Evolutionary conservation across 1,140 invertebrate genomes (phyloP), one percentile per base, ranked within the genome.

Genomic region (Lasaia peninsularis): DNA sequence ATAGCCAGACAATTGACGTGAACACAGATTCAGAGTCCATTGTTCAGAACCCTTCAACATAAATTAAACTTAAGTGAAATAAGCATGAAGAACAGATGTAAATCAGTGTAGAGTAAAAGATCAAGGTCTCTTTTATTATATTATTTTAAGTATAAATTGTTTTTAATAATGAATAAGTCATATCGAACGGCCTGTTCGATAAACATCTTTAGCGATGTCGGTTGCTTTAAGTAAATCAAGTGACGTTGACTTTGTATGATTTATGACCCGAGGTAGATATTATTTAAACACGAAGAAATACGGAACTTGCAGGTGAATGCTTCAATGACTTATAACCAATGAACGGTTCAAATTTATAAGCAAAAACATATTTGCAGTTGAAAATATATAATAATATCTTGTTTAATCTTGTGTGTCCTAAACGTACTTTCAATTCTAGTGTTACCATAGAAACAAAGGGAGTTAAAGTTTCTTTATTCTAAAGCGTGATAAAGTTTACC

Each of bases 91-190:
- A 63, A 70, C 66, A 71, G 64, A 73, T 75, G 69, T 73, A 73
- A 73, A 73, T 71, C 71, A 69, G 61, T 66, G 60, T 59, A 66
- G 57, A 62, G 57, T 58, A 63, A 75, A 75, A 75, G 69, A 73
- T 71, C 71, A 73, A 73, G 73, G 73, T 56, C 65, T 33, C 24
- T 49, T 52, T 58, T 64, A 75, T 71, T 73, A 73, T 69, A 69
- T 66, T 65, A 67, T 73, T 76, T 58, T 63, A 58, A 62, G 65
- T 63, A 71, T 71, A 76, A 71, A 73, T 67, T 67, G 66, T 65
- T 69, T 73, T 75, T 69, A 69, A 76, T 69, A 73, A 76, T 73
- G 71, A 71, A 71, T 71, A 74, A 73, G 64, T 70, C 65, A 70
- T 63, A 65, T 70, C 62, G 54, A 60, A 60, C 58, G 59, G 56